Evolutionary conservation across 1,140 invertebrate species (phyloP).

Genomic region (Grapholita molesta): DNA sequence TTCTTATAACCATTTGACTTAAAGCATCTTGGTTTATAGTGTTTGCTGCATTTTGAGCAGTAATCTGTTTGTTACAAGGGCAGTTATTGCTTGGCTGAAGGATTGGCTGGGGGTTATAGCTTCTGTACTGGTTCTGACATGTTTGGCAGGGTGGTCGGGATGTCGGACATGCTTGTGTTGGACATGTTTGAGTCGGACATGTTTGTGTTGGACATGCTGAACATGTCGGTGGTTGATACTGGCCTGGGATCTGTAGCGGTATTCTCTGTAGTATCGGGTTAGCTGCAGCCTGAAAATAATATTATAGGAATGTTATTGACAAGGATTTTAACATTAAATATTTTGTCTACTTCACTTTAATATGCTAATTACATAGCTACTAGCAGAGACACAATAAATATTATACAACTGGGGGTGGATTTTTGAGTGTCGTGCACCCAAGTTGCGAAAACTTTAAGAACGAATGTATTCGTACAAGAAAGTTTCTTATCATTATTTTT

Average conservation of each 20-base stretch:
- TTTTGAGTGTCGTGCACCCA: too few species aligned
- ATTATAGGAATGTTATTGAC: neutral
- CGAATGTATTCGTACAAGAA: too few species aligned
- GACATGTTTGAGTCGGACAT: neutral
- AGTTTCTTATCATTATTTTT: too few species aligned
- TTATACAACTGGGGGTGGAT: too few species aligned
- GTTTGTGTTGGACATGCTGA: neutral
- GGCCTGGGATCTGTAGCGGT: neutral
- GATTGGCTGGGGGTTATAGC: neutral
- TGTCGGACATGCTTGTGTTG: neutral
- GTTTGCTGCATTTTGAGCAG: conserved; percentile 22
- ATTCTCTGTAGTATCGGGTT: neutral
- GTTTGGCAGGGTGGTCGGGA: neutral
- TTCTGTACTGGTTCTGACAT: neutral
- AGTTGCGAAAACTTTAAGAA: too few species aligned
- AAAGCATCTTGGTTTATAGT: conserved; percentile 25
- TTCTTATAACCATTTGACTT: conserved; percentile 18
- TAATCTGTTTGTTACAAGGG: neutral
- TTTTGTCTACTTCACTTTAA: too few species aligned
- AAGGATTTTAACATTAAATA: too few species aligned
- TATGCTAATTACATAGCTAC: too few species aligned
- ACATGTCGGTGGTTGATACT: neutral
- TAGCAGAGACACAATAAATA: too few species aligned
- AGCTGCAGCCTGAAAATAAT: neutral
- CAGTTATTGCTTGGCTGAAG: neutral